Percentiles rank a stretch among this genome's conserved stretches.
Evolutionary conservation across 2,113 vertebrate genomes (phyloP).

Genomic region (Oncorhynchus kisutch): DNA sequence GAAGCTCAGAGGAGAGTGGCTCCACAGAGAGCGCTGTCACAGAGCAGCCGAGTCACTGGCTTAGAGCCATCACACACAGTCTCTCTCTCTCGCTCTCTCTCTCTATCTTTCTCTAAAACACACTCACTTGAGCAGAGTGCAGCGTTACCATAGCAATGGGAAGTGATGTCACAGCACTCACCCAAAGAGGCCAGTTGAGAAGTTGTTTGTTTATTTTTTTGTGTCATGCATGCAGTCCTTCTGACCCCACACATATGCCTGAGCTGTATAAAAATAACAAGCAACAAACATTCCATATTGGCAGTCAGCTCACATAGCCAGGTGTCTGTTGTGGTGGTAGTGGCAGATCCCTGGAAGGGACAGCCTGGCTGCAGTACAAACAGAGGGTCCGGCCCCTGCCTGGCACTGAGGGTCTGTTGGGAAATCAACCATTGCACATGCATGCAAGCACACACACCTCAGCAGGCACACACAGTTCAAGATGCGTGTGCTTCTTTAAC

Average conservation of each 20-base stretch:
- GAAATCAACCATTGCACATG: conserved; percentile 17
- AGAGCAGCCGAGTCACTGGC: conserved; percentile 52
- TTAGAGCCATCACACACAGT: conserved; percentile 35
- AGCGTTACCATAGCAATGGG: conserved; percentile 62
- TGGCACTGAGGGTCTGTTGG: not conserved
- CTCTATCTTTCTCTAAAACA: conserved; percentile 21
- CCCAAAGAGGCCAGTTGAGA: conserved; percentile 32
- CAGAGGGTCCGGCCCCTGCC: conserved; percentile 13
- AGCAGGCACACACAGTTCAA: not conserved
- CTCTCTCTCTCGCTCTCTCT: conserved; percentile 39
- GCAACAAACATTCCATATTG: conserved; percentile 33
- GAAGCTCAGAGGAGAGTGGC: conserved; percentile 43
- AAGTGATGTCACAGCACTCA: conserved; percentile 58
- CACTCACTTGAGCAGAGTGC: conserved; percentile 28
- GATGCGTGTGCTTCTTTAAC: not conserved
- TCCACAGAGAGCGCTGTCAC: conserved; percentile 45
- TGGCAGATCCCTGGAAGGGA: conserved; percentile 24
- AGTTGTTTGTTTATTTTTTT: conserved; percentile 40
- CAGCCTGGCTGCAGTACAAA: not conserved
- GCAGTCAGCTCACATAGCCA: conserved; percentile 28
- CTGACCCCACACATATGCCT: conserved; percentile 1
- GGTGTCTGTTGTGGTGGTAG: conserved; percentile 16
- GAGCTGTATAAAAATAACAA: conserved; percentile 40
- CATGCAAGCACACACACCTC: not conserved
- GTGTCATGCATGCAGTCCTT: not conserved